Percentiles rank a stretch among this genome's conserved stretches.
These are phyloP conservation scores for Sibirionetta formosa DNA, from an alignment of 2,797 vertebrate species.

Conservation along the genomic window DNA sequence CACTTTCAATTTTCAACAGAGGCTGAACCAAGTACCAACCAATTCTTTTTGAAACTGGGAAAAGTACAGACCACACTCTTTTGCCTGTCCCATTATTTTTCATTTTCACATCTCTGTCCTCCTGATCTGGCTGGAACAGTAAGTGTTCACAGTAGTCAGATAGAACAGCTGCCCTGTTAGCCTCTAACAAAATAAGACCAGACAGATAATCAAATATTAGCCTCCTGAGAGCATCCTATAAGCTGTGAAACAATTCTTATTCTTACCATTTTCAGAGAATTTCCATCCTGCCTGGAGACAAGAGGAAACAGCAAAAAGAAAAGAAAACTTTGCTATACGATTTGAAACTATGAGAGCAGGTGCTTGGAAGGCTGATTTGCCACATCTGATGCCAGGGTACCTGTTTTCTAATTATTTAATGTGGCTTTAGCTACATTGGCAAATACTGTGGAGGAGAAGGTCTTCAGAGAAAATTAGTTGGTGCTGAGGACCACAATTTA, in stretches of 20 bases:
- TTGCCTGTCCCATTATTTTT: conserved; percentile 66
- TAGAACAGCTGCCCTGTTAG: conserved; percentile 46
- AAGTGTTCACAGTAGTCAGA: conserved; percentile 37
- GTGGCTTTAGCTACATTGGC: neutral
- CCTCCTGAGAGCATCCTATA: neutral
- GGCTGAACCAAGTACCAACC: conserved; percentile 1
- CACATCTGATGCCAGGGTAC: neutral
- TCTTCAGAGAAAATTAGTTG: neutral
- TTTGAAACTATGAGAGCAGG: neutral
- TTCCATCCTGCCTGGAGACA: neutral
- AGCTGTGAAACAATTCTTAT: neutral
- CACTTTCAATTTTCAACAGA: conserved; percentile 64
- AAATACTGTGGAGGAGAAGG: neutral
- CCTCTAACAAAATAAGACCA: conserved; percentile 46
- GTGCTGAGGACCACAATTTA: neutral
- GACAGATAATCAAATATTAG: conserved; percentile 48
- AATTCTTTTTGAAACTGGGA: conserved; percentile 30
- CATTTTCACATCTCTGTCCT: conserved; percentile 64
- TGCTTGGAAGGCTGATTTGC: neutral
- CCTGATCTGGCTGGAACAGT: conserved; percentile 58
- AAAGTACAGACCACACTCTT: conserved; percentile 42
- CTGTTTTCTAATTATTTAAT: neutral
- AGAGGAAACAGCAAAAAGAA: neutral
- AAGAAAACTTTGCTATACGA: neutral
- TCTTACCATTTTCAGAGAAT: neutral